Conservation (phyloP, 2,888 invertebrate genomes). For the Microctonus hyperodae region DNA sequence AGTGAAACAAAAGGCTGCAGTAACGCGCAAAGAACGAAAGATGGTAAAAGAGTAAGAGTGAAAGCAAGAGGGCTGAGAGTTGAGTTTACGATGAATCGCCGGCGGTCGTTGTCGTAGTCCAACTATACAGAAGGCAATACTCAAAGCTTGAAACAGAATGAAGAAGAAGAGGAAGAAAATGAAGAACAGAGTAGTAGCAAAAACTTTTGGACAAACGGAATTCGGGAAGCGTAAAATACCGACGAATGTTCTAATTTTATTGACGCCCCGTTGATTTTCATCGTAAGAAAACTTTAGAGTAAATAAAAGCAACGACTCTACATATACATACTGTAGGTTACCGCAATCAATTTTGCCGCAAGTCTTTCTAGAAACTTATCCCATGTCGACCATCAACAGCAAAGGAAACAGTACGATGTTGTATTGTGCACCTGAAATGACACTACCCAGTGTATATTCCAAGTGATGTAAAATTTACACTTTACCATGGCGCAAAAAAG, state of each 20-base stretch:
- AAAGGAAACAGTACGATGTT: slow-evolving; percentile 1
- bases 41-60: not conserved
- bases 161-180: not conserved
- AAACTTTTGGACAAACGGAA: slow-evolving; percentile 19
- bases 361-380: slow-evolving; percentile 12
- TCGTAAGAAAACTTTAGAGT: slow-evolving; percentile 14
- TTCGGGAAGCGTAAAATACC: slow-evolving; percentile 12
- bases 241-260: slow-evolving; percentile 17
- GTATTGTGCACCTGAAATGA: slow-evolving; percentile 26
- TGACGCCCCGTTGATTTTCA: slow-evolving; percentile 17
- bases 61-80: not conserved
- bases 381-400: slow-evolving; percentile 10
- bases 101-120: slow-evolving; percentile 6
- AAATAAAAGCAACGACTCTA: slow-evolving; percentile 23
- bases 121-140: slow-evolving; percentile 1
- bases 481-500: slow-evolving; percentile 1
- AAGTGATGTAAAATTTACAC: slow-evolving; percentile 14
- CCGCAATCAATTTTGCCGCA: slow-evolving; percentile 14
- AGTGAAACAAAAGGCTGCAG: not conserved
- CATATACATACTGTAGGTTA: not conserved
- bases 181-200: not conserved
- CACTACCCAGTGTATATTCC: slow-evolving; percentile 5
- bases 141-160: slow-evolving; percentile 1
- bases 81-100: not conserved
- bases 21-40: not conserved